Evolutionary conservation across 2,797 vertebrate genomes (phyloP).

Genomic region (Spinibarbus caldwelli): DNA sequence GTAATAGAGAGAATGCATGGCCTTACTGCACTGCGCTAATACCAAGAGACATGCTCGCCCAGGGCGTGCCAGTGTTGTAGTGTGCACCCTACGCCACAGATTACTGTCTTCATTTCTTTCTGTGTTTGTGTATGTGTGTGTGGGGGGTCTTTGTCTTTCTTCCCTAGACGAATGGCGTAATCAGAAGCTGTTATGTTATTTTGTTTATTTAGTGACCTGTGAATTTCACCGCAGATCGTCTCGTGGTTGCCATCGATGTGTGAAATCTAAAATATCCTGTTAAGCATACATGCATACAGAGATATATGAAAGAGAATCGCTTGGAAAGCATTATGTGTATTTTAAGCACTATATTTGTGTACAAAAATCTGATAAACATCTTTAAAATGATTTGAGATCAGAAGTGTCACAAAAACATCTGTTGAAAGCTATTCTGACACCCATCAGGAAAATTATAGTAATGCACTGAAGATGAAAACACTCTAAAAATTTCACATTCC

Average conservation of each 20-base stretch:
- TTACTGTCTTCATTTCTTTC: conserved; percentile 11
- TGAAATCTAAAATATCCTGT: background rate
- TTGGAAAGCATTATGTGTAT: background rate
- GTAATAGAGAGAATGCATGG: conserved; percentile 37
- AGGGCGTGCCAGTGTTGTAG: conserved; percentile 35
- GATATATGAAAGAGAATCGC: background rate
- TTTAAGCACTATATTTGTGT: background rate
- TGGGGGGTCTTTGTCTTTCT: conserved; percentile 3
- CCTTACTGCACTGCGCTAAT: conserved; percentile 43
- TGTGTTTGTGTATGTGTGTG: background rate
- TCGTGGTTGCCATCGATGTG: background rate
- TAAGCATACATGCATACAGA: background rate
- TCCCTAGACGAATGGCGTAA: background rate
- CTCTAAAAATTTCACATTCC: background rate
- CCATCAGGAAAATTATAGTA: background rate
- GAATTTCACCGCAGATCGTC: background rate
- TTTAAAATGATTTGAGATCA: background rate
- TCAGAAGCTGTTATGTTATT: conserved; percentile 16
- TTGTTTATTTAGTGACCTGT: conserved; percentile 18
- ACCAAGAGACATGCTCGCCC: conserved; percentile 52
- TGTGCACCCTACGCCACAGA: conserved; percentile 28
- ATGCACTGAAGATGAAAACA: background rate
- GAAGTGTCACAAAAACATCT: conserved; percentile 1
- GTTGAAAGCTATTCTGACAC: background rate
- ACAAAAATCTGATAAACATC: background rate